Evolutionary conservation across 2,113 vertebrate genomes (phyloP).

Genomic region (Prunella himalayana): DNA sequence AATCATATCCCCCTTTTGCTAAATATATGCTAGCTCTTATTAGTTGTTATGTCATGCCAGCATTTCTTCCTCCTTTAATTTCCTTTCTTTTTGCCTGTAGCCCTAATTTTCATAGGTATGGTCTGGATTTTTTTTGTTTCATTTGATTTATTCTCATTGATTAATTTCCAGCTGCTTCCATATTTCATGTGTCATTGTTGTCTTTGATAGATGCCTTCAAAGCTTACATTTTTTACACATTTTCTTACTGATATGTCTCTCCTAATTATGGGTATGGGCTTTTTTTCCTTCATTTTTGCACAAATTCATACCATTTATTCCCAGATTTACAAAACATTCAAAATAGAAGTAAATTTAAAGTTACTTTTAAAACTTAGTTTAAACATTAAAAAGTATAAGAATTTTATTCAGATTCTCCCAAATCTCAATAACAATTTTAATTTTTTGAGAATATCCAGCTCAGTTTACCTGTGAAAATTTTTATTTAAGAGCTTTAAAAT

Average conservation of each 20-base stretch:
- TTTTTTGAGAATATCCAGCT: not conserved
- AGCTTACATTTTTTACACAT: not conserved
- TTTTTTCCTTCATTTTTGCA: not conserved
- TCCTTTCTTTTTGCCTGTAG: not conserved
- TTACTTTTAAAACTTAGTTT: not conserved
- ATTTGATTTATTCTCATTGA: not conserved
- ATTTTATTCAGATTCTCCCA: not conserved
- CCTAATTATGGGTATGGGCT: not conserved
- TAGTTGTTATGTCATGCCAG: not conserved
- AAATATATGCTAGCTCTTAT: not conserved
- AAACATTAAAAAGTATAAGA: not conserved
- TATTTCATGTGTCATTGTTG: not conserved
- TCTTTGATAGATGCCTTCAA: not conserved
- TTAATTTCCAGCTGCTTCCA: constrained; percentile 32
- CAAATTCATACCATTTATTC: not conserved
- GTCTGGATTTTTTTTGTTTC: not conserved
- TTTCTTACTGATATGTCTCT: not conserved
- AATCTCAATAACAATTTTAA: not conserved
- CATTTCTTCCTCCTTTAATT: not conserved
- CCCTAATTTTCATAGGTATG: not conserved
- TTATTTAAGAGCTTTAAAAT: not conserved
- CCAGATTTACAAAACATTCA: not conserved
- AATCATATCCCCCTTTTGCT: not conserved
- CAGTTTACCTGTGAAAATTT: not conserved
- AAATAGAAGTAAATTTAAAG: not conserved